Conservation (phyloP, 2,797 vertebrate species). For the Alfaro cultratus region DNA sequence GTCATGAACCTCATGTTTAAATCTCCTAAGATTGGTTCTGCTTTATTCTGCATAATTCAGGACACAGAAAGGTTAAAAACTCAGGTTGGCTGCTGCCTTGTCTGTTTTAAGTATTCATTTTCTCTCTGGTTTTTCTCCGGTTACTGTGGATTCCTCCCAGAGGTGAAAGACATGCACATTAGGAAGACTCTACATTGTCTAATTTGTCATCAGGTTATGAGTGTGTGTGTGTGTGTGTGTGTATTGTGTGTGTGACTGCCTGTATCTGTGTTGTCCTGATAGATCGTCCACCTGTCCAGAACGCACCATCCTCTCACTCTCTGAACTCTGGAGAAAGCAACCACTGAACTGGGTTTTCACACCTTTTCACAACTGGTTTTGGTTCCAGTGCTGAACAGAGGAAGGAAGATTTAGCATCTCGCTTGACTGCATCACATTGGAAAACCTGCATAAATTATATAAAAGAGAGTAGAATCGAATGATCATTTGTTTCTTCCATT, state of each 20-base stretch:
- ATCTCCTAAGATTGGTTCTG: not conserved
- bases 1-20: not conserved
- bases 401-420: not conserved
- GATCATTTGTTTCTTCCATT: not conserved
- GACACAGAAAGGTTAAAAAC: not conserved
- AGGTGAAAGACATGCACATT: not conserved
- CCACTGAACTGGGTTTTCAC: not conserved
- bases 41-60: not conserved
- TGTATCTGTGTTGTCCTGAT: not conserved
- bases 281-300: not conserved
- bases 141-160: not conserved
- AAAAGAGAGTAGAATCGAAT: not conserved
- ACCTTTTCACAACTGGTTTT: not conserved
- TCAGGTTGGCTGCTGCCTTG: not conserved
- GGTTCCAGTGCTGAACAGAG: not conserved
- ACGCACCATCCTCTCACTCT: not conserved
- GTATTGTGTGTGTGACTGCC: not conserved
- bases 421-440: not conserved
- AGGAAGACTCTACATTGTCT: not conserved
- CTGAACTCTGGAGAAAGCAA: not conserved
- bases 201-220: not conserved
- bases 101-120: not conserved
- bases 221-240: no score
- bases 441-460: not conserved
- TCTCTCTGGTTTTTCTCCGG: not conserved